These are phyloP conservation scores for Drosophila gaucha DNA, from an alignment of 2,888 invertebrate genomes.

Conservation along the genomic window DNA sequence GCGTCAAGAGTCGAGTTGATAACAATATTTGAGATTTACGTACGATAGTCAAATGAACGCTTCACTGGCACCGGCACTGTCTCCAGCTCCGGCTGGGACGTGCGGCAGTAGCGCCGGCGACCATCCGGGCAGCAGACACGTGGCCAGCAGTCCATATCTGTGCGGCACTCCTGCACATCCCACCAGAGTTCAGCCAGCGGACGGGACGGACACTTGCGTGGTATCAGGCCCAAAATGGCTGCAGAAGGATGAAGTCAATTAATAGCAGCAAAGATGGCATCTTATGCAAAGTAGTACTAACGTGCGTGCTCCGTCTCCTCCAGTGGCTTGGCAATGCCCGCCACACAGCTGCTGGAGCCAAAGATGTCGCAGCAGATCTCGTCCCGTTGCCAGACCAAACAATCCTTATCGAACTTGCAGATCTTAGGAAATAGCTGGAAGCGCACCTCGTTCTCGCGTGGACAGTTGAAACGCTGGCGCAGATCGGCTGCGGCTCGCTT, in stretches of 20 bases:
- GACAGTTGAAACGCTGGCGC: slow-evolving; percentile 82
- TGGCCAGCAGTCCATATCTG: slow-evolving; percentile 90
- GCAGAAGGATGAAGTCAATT: slow-evolving; percentile 36
- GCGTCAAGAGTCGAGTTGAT: neutral
- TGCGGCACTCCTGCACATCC: slow-evolving; percentile 89
- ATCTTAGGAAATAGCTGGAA: slow-evolving; percentile 84
- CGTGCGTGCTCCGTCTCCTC: slow-evolving; percentile 82
- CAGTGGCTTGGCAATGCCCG: slow-evolving; percentile 87
- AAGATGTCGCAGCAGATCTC: slow-evolving; percentile 84
- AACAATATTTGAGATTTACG: slow-evolving; percentile 74
- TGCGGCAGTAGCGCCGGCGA: slow-evolving; percentile 89
- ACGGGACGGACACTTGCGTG: slow-evolving; percentile 89
- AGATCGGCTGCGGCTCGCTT: slow-evolving; percentile 69
- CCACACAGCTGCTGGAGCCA: slow-evolving; percentile 86
- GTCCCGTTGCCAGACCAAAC: slow-evolving; percentile 81
- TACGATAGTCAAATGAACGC: slow-evolving; percentile 88
- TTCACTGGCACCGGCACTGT: slow-evolving; percentile 87
- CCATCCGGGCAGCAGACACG: slow-evolving; percentile 91
- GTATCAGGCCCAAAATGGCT: slow-evolving; percentile 90
- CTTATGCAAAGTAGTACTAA: slow-evolving; percentile 45
- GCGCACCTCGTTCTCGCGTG: slow-evolving; percentile 85
- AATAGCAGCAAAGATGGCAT: neutral
- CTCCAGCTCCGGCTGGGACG: slow-evolving; percentile 88
- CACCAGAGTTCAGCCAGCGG: slow-evolving; percentile 90
- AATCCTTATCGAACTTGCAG: slow-evolving; percentile 82